These are phyloP conservation scores for Sternotherus odoratus DNA, from an alignment of 2,797 vertebrate species.

Conservation along the genomic window DNA sequence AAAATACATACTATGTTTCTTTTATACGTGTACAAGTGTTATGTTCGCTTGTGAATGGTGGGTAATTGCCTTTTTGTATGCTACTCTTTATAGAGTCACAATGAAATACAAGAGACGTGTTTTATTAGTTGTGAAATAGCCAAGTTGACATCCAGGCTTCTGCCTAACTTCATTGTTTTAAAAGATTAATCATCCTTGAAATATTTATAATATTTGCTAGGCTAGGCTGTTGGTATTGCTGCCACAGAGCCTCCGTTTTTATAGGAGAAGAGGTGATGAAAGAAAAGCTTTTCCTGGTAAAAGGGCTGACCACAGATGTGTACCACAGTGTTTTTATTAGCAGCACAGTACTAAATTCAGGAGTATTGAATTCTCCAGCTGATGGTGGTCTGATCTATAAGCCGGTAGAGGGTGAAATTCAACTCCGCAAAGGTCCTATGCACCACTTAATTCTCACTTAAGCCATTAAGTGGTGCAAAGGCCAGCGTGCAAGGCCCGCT, in stretches of 20 bases:
- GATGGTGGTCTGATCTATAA: conserved; percentile 52
- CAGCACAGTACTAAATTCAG: neutral
- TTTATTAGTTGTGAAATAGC: conserved; percentile 76
- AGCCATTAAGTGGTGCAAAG: neutral
- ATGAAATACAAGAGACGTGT: conserved; percentile 68
- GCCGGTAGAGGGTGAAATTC: conserved; percentile 56
- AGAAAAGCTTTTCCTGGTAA: conserved; percentile 22
- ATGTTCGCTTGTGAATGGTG: conserved; percentile 56
- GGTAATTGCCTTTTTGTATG: conserved; percentile 65
- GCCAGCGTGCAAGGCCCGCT: rapidly evolving
- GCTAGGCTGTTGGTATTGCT: conserved; percentile 65
- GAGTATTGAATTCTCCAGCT: conserved; percentile 30
- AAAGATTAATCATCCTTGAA: conserved; percentile 75
- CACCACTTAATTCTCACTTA: conserved; percentile 7
- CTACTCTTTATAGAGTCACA: conserved; percentile 57
- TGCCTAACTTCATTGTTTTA: conserved; percentile 73
- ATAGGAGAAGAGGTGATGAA: neutral
- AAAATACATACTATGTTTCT: conserved; percentile 63
- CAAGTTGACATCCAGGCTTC: conserved; percentile 66
- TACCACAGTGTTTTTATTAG: neutral
- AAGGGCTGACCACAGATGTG: neutral
- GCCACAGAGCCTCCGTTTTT: conserved; percentile 41
- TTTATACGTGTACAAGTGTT: conserved; percentile 47
- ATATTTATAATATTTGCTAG: conserved; percentile 72
- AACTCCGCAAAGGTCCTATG: conserved; percentile 8